Percentiles rank a stretch among this genome's conserved stretches.
Evolutionary conservation across 2,113 vertebrate genomes (phyloP).

Genomic region (Myotis lucifugus): DNA sequence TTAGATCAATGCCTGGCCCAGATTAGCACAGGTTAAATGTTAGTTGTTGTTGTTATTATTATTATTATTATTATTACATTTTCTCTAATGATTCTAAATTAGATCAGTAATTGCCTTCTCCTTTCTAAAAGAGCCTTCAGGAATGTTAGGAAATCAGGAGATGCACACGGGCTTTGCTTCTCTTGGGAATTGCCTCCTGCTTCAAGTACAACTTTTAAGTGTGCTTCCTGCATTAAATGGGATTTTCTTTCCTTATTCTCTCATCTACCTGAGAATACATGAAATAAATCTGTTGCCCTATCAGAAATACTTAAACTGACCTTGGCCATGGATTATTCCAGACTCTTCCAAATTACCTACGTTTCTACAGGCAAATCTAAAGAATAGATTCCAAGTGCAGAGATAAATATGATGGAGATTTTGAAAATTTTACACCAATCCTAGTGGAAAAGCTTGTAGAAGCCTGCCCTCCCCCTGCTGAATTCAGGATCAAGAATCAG

Average conservation of each 20-base stretch:
- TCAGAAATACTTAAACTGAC: not conserved
- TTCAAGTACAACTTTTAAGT: not conserved
- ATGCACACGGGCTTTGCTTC: not conserved
- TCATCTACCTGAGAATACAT: not conserved
- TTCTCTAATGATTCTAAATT: not conserved
- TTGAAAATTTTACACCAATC: not conserved
- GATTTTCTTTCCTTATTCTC: not conserved
- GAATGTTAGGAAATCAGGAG: not conserved
- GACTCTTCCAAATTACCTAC: not conserved
- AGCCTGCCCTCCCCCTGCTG: not conserved
- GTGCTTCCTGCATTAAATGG: not conserved
- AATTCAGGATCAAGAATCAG: not conserved
- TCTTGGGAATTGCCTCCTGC: not conserved
- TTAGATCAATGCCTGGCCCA: not conserved
- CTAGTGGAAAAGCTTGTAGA: not conserved
- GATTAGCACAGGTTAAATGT: not conserved
- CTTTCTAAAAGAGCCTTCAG: not conserved
- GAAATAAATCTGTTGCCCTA: not conserved
- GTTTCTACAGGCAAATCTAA: not conserved
- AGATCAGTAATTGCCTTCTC: not conserved
- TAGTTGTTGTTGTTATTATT: not conserved
- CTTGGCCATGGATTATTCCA: not conserved
- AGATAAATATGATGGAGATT: not conserved
- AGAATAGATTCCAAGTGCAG: not conserved
- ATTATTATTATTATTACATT: not conserved